phyloP scores from a whole-genome alignment of 2,797 vertebrate species.

The Borostomias antarcticus region DNA sequence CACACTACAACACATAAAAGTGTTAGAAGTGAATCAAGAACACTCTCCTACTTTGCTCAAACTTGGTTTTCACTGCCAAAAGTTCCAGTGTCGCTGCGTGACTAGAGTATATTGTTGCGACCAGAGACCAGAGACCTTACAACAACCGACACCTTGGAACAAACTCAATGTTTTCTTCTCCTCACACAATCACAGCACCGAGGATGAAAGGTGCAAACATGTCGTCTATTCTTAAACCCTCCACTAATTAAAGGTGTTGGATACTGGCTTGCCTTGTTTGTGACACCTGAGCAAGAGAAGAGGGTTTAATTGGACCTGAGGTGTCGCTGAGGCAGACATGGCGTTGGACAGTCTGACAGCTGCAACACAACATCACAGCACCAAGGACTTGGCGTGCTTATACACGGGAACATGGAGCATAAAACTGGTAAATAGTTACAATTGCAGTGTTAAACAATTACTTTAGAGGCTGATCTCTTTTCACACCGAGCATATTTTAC shows the following conservation, averaged over 20 bases:
- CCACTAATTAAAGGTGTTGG: slow-evolving; percentile 74
- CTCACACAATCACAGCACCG: slow-evolving; percentile 27
- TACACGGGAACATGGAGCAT: background rate
- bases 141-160: no score
- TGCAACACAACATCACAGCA: background rate
- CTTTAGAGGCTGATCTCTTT: no score
- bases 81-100: no score
- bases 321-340: slow-evolving; percentile 47
- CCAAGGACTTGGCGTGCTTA: slow-evolving; percentile 6
- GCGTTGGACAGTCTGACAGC: slow-evolving; percentile 58
- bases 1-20: no score
- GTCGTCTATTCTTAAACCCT: slow-evolving; percentile 59
- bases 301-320: slow-evolving; percentile 65
- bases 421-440: background rate
- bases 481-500: background rate
- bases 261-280: slow-evolving; percentile 46
- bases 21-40: background rate
- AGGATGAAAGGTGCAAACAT: background rate
- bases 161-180: slow-evolving; percentile 42
- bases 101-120: no score
- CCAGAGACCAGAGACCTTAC: no score
- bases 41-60: slow-evolving; percentile 34
- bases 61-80: slow-evolving; percentile 43
- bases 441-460: background rate
- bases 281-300: slow-evolving; percentile 66